Evolutionary conservation across 2,797 vertebrate species (phyloP).

Genomic region (Tenualosa ilisha): DNA sequence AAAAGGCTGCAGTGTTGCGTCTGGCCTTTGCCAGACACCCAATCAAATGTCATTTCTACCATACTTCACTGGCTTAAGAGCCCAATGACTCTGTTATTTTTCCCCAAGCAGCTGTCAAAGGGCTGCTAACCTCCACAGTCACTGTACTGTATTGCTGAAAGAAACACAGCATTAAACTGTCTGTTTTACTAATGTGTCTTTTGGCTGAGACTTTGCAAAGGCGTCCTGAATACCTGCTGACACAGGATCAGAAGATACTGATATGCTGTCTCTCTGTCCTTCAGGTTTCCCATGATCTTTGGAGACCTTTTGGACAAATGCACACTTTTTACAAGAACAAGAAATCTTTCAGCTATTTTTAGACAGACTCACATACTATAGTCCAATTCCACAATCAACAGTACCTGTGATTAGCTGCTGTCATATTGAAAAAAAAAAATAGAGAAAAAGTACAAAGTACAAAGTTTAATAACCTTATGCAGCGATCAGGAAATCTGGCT

Average conservation of each 20-base stretch:
- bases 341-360: not conserved
- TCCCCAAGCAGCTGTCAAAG: constrained; percentile 23
- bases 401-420: not conserved
- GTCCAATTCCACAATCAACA: not conserved
- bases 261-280: not conserved
- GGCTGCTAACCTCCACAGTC: constrained; percentile 22
- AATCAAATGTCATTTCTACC: constrained; percentile 29
- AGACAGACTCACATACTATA: not conserved
- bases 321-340: not conserved
- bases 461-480: not conserved
- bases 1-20: constrained; percentile 31
- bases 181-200: constrained; percentile 24
- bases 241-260: not conserved
- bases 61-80: constrained; percentile 24
- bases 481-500: not conserved
- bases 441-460: not conserved
- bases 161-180: constrained; percentile 21
- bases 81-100: constrained; percentile 24
- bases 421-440: not conserved
- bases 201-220: not conserved
- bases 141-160: constrained; percentile 32
- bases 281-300: not conserved
- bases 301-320: not conserved
- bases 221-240: not conserved
- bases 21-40: constrained; percentile 35